A percentile compares a stretch with the other conserved stretches of the same genome.
These are phyloP conservation scores for Heterocephalus glaber DNA, from an alignment of 2,113 vertebrate genomes.

Conservation along the genomic window DNA sequence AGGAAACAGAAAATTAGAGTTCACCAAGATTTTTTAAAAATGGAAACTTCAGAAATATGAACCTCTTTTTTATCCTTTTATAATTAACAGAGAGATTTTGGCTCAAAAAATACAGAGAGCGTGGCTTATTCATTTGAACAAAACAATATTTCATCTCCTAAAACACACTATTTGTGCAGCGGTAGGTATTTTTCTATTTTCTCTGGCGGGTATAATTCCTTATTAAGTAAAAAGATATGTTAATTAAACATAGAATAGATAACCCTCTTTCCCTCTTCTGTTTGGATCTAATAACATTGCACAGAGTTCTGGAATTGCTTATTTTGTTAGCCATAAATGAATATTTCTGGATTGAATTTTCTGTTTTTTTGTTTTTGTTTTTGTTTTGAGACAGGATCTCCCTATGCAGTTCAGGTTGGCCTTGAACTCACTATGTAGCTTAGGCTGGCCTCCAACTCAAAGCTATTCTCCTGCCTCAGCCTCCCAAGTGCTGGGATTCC, in stretches of 20 bases:
- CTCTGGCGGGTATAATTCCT: slow-evolving; percentile 57
- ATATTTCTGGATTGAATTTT: slow-evolving; percentile 26
- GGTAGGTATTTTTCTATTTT: slow-evolving; percentile 77
- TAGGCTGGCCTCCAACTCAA: too few relatives aligned
- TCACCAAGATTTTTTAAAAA: slow-evolving; percentile 65
- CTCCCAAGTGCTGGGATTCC: not conserved
- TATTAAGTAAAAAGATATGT: slow-evolving; percentile 51
- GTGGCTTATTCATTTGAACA: slow-evolving; percentile 75
- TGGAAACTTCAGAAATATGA: slow-evolving; percentile 55
- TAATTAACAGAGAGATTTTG: slow-evolving; percentile 48
- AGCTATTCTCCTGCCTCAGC: not conserved
- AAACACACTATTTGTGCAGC: slow-evolving; percentile 79
- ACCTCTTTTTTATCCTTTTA: slow-evolving; percentile 54
- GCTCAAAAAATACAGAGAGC: slow-evolving; percentile 78
- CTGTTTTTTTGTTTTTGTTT: not conserved
- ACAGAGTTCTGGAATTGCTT: slow-evolving; percentile 48
- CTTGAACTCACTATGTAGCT: not conserved
- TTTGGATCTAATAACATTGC: slow-evolving; percentile 42
- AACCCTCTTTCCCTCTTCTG: slow-evolving; percentile 35
- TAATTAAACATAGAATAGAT: slow-evolving; percentile 41
- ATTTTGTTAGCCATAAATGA: slow-evolving; percentile 37
- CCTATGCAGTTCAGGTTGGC: not conserved
- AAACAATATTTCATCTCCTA: slow-evolving; percentile 82
- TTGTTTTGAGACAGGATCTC: not conserved
- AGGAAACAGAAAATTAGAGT: slow-evolving; percentile 48